phyloP scores from a whole-genome alignment of 2,113 vertebrate species.

The Cheirogaleus medius region DNA sequence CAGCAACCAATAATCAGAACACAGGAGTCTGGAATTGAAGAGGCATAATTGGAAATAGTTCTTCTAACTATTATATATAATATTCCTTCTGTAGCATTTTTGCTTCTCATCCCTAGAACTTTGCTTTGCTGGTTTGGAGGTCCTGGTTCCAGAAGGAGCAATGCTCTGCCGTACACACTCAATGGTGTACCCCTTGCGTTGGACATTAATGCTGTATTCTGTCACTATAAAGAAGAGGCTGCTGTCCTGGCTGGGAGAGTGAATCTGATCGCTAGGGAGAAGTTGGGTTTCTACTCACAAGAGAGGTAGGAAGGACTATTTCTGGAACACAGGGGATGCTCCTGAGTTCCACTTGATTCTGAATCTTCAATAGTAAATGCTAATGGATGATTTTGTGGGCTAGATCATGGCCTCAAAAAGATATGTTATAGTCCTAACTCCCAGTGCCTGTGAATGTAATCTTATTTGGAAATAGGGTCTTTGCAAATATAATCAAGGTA shows the following conservation, averaged over 20 bases:
- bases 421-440: background rate
- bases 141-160: background rate
- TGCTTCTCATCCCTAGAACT: background rate
- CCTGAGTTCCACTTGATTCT: background rate
- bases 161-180: background rate
- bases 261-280: background rate
- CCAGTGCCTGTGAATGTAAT: background rate
- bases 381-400: background rate
- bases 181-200: no score
- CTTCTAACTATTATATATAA: background rate
- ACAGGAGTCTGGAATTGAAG: background rate
- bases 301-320: background rate
- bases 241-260: background rate
- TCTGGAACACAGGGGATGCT: background rate
- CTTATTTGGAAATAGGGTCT: background rate
- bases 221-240: background rate
- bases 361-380: background rate
- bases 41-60: background rate
- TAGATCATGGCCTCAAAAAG: background rate
- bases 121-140: background rate
- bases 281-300: background rate
- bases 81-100: background rate
- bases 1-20: background rate
- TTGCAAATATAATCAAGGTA: background rate
- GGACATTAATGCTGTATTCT: background rate